A percentile compares a stretch with the other conserved stretches of the same genome.
These are phyloP conservation scores for Thamnophis elegans DNA, from an alignment of 2,797 vertebrate genomes.

Conservation along the genomic window DNA sequence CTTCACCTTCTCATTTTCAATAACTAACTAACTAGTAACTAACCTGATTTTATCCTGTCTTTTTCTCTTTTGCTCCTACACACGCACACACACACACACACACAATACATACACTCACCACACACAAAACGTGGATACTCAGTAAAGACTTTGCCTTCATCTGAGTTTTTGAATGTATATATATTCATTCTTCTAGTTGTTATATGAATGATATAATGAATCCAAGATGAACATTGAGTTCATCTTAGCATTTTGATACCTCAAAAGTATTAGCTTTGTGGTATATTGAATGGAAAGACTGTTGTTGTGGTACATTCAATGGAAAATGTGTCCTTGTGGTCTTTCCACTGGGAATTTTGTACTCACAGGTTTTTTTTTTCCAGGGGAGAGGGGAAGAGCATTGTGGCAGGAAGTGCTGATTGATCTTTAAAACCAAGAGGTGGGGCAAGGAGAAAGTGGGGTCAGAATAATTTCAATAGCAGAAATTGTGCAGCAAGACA, in stretches of 20 bases:
- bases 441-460: constrained; percentile 55
- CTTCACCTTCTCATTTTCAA: too few relatives aligned
- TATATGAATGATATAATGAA: constrained; percentile 64
- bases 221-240: constrained; percentile 76
- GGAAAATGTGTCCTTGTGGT: constrained; percentile 77
- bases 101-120: neutral
- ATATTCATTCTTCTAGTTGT: too few relatives aligned
- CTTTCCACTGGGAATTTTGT: constrained; percentile 68
- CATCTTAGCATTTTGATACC: constrained; percentile 74
- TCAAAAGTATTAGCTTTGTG: constrained; percentile 71
- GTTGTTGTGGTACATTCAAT: constrained; percentile 74
- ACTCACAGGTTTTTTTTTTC: constrained; percentile 53
- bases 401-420: constrained; percentile 73
- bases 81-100: neutral
- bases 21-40: too few relatives aligned
- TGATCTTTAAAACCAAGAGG: constrained; percentile 60
- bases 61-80: neutral
- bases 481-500: constrained; percentile 54
- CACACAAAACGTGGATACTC: neutral
- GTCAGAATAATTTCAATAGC: constrained; percentile 61
- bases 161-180: constrained; percentile 55
- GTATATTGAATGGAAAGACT: constrained; percentile 75
- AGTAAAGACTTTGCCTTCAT: constrained; percentile 73
- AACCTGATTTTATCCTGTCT: constrained; percentile 73
- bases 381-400: constrained; percentile 73